These are phyloP conservation scores for Spatulosminthurus flaviceps DNA, from an alignment of 2,888 invertebrate species.

Conservation along the genomic window DNA sequence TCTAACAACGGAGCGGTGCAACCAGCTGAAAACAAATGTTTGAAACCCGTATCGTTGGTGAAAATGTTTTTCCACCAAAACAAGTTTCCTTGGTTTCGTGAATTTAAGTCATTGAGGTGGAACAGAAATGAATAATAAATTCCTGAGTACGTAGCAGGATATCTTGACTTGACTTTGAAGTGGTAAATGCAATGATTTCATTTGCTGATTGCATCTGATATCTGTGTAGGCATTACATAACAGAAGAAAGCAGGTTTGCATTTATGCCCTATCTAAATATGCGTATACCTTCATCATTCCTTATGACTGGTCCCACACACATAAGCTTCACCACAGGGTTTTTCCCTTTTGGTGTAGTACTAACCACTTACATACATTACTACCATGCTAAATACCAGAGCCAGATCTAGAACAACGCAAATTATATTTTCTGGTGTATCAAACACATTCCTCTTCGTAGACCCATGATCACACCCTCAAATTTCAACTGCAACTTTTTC, in stretches of 20 bases:
- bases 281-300: constrained; percentile 4
- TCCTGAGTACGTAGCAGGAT: not conserved
- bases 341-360: not conserved
- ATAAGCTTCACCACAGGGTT: constrained; percentile 9
- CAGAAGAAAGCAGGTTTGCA: constrained; percentile 13
- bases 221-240: constrained; percentile 1
- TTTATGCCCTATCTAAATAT: not conserved
- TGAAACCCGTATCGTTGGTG: not conserved
- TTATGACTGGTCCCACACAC: not conserved
- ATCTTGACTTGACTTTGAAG: constrained; percentile 14
- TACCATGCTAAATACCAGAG: constrained; percentile 4
- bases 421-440: constrained; percentile 1
- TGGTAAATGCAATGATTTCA: constrained; percentile 9
- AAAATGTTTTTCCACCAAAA: constrained; percentile 12
- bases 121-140: not conserved
- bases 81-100: constrained; percentile 9
- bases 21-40: too few relatives aligned
- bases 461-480: constrained; percentile 6
- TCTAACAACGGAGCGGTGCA: too few relatives aligned
- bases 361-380: not conserved
- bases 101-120: not conserved
- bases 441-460: not conserved
- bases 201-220: constrained; percentile 3
- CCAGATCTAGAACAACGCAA: constrained; percentile 9
- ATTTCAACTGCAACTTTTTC: not conserved